These are phyloP conservation scores for Stictocephala bisonia DNA, from an alignment of 2,888 invertebrate species.

Conservation along the genomic window DNA sequence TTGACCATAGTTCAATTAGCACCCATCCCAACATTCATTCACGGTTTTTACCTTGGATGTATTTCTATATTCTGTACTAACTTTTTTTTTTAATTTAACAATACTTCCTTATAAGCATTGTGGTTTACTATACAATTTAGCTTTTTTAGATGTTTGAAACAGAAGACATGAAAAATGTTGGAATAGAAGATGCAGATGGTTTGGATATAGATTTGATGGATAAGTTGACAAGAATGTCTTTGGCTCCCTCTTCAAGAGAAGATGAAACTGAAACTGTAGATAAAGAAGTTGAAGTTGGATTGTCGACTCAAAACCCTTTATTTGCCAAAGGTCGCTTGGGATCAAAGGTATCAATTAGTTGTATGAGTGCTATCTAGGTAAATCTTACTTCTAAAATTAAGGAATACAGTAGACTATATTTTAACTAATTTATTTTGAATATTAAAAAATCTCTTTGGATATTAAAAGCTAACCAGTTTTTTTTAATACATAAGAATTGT, in stretches of 20 bases:
- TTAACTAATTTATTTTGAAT: too few species aligned
- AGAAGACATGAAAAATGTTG: constrained; percentile 63
- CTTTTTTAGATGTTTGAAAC: constrained; percentile 67
- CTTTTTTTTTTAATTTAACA: neutral
- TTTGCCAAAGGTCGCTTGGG: constrained; percentile 72
- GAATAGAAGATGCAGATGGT: constrained; percentile 64
- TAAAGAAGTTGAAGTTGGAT: neutral
- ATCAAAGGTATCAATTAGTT: too few species aligned
- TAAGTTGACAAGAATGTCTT: constrained; percentile 73
- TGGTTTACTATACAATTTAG: neutral
- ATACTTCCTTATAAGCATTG: neutral
- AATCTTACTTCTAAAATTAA: too few species aligned
- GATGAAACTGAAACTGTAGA: constrained; percentile 65
- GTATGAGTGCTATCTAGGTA: too few species aligned
- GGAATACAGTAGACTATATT: too few species aligned
- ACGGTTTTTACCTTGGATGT: neutral
- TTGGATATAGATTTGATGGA: constrained; percentile 72
- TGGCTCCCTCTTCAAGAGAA: constrained; percentile 58
- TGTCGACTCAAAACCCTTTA: constrained; percentile 72
- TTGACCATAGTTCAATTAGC: too few species aligned
- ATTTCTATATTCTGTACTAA: neutral
- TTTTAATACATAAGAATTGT: too few species aligned
- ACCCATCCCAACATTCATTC: too few species aligned
- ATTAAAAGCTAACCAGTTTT: too few species aligned
- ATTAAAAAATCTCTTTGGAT: too few species aligned